phyloP scores from a whole-genome alignment of 1,140 invertebrate species.

The Matsumurasca onukii region DNA sequence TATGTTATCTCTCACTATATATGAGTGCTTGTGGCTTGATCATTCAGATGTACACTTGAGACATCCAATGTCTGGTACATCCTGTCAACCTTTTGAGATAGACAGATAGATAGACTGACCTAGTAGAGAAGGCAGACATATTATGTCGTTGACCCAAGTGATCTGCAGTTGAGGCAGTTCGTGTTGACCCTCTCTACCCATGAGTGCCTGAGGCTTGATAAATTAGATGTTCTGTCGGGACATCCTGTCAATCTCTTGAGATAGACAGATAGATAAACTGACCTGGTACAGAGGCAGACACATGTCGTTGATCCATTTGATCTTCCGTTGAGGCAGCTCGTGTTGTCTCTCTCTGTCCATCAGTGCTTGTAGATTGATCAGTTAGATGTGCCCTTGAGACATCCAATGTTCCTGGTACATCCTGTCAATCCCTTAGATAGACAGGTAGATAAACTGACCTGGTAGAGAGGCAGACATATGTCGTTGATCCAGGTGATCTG shows the following conservation, averaged over 20 bases:
- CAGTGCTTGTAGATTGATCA: no score
- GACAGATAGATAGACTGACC: not conserved
- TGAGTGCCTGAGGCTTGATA: conserved; percentile 50
- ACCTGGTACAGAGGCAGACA: conserved; percentile 51
- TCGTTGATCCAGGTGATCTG: conserved; percentile 51
- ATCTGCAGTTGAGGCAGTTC: conserved; percentile 51
- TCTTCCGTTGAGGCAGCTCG: conserved; percentile 50
- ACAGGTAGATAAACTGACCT: conserved; percentile 42
- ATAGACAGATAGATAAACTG: no score
- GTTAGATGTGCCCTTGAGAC: no score
- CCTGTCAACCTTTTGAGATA: not conserved
- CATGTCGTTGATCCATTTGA: conserved; percentile 49
- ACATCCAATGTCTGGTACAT: no score
- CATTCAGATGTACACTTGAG: no score
- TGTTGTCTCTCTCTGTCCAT: conserved; percentile 50
- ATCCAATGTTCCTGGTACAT: no score
- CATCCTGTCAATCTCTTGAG: no score
- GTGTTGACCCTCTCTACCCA: conserved; percentile 49
- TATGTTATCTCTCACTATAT: conserved; percentile 45
- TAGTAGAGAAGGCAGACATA: conserved; percentile 50
- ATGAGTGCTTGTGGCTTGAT: no score
- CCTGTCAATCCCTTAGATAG: no score
- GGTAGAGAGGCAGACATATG: conserved; percentile 51
- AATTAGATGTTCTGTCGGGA: no score
- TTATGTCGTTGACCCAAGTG: conserved; percentile 50